Percentiles rank a stretch among this genome's conserved stretches.
Conservation (phyloP, 92 coral and sea anemone genomes). For the Anthopleura xanthogrammica region DNA sequence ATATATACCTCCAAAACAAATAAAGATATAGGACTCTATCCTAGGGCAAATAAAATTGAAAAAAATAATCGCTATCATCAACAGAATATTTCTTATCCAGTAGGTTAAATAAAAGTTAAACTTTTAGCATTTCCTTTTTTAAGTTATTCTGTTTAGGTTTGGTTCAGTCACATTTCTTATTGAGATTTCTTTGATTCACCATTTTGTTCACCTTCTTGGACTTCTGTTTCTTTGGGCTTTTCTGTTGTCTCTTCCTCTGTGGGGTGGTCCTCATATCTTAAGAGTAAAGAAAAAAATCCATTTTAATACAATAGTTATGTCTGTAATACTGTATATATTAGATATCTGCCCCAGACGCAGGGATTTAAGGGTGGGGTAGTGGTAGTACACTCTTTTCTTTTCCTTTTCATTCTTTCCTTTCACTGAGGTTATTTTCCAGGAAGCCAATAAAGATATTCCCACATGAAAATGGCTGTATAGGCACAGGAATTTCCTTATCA, state of each 20-base stretch:
- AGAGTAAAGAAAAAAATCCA: background rate
- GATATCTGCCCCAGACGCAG: too few relatives aligned
- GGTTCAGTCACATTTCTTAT: slow-evolving; percentile 7
- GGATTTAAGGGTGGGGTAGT: too few relatives aligned
- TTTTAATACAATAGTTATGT: background rate
- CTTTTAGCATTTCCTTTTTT: background rate
- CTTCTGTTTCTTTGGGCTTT: slow-evolving; percentile 26
- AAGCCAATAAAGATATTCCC: too few relatives aligned
- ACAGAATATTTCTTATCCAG: background rate
- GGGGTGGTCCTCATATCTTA: slow-evolving; percentile 80
- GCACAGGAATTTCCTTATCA: too few relatives aligned
- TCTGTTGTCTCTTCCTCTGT: slow-evolving; percentile 55
- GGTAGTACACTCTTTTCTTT: too few relatives aligned
- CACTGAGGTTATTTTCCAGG: too few relatives aligned
- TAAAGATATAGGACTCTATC: too few relatives aligned
- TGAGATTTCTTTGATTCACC: slow-evolving; percentile 60
- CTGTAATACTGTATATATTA: too few relatives aligned
- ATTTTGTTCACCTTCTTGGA: slow-evolving; percentile 40
- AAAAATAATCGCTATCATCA: background rate
- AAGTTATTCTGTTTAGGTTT: background rate
- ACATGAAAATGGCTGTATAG: too few relatives aligned
- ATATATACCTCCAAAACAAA: too few relatives aligned
- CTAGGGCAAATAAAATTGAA: background rate
- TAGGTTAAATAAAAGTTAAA: background rate
- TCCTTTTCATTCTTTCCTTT: too few relatives aligned